phyloP scores from a whole-genome alignment of 2,113 vertebrate species.

The Aegithalos caudatus region DNA sequence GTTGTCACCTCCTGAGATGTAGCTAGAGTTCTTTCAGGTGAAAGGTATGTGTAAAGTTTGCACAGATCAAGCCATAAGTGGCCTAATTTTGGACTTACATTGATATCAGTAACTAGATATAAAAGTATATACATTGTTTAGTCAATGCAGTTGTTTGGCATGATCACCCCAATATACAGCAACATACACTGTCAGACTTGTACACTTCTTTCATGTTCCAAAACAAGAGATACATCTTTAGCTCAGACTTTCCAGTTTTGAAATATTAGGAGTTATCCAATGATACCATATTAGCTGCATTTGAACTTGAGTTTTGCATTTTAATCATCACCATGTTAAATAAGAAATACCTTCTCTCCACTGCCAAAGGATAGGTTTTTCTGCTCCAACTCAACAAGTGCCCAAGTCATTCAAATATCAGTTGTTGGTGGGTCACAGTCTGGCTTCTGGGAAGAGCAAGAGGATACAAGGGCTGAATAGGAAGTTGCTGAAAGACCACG shows the following conservation, averaged over 20 bases:
- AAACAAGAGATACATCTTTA: neutral
- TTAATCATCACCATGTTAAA: neutral
- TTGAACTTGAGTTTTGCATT: neutral
- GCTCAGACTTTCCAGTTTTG: neutral
- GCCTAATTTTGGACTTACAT: neutral
- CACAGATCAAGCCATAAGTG: neutral
- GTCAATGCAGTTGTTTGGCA: neutral
- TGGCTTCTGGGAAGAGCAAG: neutral
- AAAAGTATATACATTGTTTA: neutral
- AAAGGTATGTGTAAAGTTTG: neutral
- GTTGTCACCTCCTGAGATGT: neutral
- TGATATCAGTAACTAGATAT: neutral
- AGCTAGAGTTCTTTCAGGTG: neutral
- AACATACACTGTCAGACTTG: neutral
- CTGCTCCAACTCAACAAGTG: neutral
- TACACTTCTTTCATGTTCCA: neutral
- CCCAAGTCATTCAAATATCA: neutral
- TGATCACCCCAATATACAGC: rapidly evolving
- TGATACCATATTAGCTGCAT: neutral
- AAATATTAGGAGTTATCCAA: neutral
- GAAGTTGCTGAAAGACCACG: neutral
- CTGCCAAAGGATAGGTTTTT: neutral
- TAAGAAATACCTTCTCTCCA: neutral
- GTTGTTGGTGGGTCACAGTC: neutral
- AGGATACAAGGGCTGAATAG: neutral